phyloP scores from a whole-genome alignment of 1,140 invertebrate species.

The Drosophila melanogaster region DNA sequence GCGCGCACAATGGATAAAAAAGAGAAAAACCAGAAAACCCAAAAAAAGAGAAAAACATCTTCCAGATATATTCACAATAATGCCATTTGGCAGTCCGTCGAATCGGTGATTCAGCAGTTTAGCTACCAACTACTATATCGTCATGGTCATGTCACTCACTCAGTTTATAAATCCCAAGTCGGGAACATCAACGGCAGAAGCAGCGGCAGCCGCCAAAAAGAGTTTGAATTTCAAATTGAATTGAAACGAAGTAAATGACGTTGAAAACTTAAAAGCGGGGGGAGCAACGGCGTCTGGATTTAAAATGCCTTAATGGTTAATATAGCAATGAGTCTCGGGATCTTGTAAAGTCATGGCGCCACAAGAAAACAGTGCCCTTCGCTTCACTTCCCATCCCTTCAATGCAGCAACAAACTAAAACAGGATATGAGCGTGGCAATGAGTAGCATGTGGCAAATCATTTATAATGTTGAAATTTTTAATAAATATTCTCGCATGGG shows the following conservation, averaged over 20 bases:
- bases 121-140: conserved; percentile 59
- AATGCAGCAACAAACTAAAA: conserved; percentile 20
- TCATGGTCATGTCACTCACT: conserved; percentile 72
- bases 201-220: conserved; percentile 60
- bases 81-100: conserved; percentile 53
- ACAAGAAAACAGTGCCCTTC: conserved; percentile 34
- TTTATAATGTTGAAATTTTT: conserved; percentile 80
- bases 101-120: conserved; percentile 67
- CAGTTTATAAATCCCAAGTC: conserved; percentile 40
- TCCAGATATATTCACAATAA: conserved; percentile 45
- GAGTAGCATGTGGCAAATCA: conserved; percentile 67
- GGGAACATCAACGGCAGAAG: conserved; percentile 14
- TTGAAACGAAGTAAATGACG: conserved; percentile 78
- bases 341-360: conserved; percentile 75
- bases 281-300: conserved; percentile 23
- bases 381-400: neutral
- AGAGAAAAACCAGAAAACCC: conserved; percentile 43
- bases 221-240: conserved; percentile 82
- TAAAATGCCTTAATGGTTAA: conserved; percentile 80
- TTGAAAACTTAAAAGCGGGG: conserved; percentile 65
- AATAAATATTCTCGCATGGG: conserved; percentile 67
- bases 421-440: conserved; percentile 63
- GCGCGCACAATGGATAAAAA: conserved; percentile 38
- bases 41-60: conserved; percentile 57
- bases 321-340: conserved; percentile 52